Conservation (phyloP, 1,140 invertebrate species). For the Leptopilina clavipes region DNA sequence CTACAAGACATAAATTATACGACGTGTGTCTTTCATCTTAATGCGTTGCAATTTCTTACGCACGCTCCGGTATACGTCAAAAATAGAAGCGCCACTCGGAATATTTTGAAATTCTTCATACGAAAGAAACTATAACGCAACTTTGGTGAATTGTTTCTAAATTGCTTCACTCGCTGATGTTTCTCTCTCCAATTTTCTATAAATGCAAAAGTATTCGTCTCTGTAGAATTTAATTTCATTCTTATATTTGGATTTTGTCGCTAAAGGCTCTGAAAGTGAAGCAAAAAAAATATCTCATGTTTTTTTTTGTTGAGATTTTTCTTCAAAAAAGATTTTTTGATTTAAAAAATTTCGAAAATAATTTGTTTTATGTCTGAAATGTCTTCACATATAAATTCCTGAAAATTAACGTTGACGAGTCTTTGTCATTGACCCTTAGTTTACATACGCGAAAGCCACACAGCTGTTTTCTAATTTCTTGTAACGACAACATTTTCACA, state of each 20-base stretch:
- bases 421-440: conserved; percentile 10
- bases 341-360: too few species aligned
- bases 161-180: too few species aligned
- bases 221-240: too few species aligned
- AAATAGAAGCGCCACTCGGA: conserved; percentile 27
- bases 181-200: too few species aligned
- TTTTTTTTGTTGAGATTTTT: too few species aligned
- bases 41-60: conserved; percentile 27
- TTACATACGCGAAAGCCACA: not conserved
- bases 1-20: conserved; percentile 34
- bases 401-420: conserved; percentile 6
- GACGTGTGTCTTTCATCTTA: conserved; percentile 4
- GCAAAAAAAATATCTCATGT: too few species aligned
- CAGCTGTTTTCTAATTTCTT: conserved; percentile 19
- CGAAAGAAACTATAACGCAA: not conserved
- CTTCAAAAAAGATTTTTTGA: too few species aligned
- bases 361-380: too few species aligned
- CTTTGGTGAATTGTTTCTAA: not conserved
- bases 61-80: not conserved
- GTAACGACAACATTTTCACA: conserved; percentile 13
- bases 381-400: not conserved
- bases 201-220: too few species aligned
- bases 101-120: not conserved
- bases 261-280: too few species aligned
- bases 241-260: too few species aligned